Base-by-base conservation (phyloP, 2,797 vertebrate species). In the Danionella dracula region DNA sequence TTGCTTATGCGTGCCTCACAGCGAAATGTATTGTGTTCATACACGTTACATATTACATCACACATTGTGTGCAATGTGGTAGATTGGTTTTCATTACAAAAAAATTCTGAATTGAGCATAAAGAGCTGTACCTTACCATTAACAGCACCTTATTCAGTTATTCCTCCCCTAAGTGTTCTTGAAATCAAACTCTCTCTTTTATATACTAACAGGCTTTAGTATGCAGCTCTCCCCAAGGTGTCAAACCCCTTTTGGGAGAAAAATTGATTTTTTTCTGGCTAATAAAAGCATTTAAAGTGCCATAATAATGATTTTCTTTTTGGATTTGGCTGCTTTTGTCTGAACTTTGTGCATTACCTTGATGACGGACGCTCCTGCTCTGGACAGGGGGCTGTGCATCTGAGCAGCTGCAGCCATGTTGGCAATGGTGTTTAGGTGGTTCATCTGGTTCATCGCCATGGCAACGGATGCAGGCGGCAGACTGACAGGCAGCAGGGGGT, bases 361-460 rank as follows among this genome's bases (percentile, higher is more conserved):
- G 75, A 93, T 92, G 70, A 93, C 91, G 4, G 91, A 92, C 27
- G 90, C 85, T 75, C 88, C 92, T 37, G 87, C 84, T 84, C 92
- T 85, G 73, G 91, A 91, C 50, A 92, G 87, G 45, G 92, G 92
- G 73, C 88, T 93, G 81, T 90, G 89, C 87, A 91, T 90, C 75
- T 93, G 93, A 31, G 91, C 89, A 58, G 90, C 85, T 16, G 89
- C 88, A 1, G 92, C 91, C 92, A 95, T 93, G 83, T 94, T 95
- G 49, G 92, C 90, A 37, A 94, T 92, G 59, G 90, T 87, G 73
- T 91, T 93, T 74, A 96, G 91, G 83, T 96, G 94, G 85, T 90
- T 95, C 93, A 95, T 95, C 85, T 94, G 93, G 83, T 92, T 95
- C 91, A 96, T 93, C 57, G 93, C 93, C 93, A 96, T 94, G 68